phyloP scores from a whole-genome alignment of 2,113 vertebrate species.

The Miniopterus natalensis region DNA sequence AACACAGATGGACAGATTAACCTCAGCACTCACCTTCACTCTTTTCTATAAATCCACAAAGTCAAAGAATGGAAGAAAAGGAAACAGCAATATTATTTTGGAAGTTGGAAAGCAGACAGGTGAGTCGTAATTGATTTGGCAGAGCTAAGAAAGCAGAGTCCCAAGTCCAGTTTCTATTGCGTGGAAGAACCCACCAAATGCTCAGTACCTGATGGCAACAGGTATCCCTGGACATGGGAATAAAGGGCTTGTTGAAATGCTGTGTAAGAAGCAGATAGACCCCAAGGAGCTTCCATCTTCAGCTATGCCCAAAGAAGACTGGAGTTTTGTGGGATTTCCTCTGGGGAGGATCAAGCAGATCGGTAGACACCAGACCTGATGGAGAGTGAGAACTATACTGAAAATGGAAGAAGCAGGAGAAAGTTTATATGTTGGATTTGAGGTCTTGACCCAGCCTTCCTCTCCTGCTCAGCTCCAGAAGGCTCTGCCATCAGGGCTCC shows the following conservation, averaged over 20 bases:
- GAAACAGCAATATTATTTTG: conserved; percentile 52
- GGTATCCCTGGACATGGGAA: neutral
- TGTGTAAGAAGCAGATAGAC: neutral
- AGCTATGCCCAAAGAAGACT: neutral
- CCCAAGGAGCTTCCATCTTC: neutral
- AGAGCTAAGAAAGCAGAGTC: neutral
- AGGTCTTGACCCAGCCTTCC: neutral
- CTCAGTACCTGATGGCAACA: neutral
- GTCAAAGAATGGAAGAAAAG: conserved; percentile 34
- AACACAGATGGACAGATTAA: neutral
- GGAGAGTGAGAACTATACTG: too few relatives aligned
- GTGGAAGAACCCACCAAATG: conserved; percentile 5
- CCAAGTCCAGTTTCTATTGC: conserved; percentile 20
- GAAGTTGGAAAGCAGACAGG: conserved; percentile 48
- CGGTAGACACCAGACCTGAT: neutral
- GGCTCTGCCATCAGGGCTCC: neutral
- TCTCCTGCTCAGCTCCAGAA: neutral
- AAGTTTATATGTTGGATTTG: neutral
- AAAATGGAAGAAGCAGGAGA: neutral
- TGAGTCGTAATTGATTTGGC: conserved; percentile 59
- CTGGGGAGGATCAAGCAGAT: neutral
- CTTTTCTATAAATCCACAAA: conserved; percentile 39
- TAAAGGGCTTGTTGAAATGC: neutral
- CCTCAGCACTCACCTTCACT: neutral
- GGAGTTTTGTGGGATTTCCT: neutral